Conservation (phyloP, 2,888 invertebrate species). For the Heteromyza rotundicornis region DNA sequence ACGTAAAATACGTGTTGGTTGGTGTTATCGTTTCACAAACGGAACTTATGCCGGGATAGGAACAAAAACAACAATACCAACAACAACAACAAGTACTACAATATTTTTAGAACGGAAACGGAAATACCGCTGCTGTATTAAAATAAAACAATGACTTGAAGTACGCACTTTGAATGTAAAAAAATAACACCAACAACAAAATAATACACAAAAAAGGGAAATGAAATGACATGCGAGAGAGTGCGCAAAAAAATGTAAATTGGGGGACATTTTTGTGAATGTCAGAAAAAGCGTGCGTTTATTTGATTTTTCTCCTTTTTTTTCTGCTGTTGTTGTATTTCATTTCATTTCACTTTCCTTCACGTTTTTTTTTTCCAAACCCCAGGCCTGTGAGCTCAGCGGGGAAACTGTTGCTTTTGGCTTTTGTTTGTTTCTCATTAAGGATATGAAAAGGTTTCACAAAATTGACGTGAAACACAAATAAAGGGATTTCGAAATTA, state of each 20-base stretch:
- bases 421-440: no score
- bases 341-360: no score
- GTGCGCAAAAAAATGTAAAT: not conserved
- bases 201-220: not conserved
- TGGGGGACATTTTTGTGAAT: not conserved
- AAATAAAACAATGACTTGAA: conserved; percentile 1
- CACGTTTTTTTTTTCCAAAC: no score
- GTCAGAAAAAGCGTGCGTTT: not conserved
- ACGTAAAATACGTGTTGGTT: conserved; percentile 1
- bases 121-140: not conserved
- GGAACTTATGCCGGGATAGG: not conserved
- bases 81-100: not conserved
- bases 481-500: no score
- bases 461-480: no score
- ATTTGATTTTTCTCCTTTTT: not conserved
- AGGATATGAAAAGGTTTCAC: no score
- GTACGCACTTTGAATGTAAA: not conserved
- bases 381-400: no score
- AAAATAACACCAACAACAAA: not conserved
- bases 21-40: not conserved
- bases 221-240: not conserved
- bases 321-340: no score
- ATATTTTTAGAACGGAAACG: not conserved
- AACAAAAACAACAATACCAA: not conserved
- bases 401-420: no score